Evolutionary conservation across 2,113 vertebrate genomes (phyloP).

Genomic region (Thunnus maccoyii): DNA sequence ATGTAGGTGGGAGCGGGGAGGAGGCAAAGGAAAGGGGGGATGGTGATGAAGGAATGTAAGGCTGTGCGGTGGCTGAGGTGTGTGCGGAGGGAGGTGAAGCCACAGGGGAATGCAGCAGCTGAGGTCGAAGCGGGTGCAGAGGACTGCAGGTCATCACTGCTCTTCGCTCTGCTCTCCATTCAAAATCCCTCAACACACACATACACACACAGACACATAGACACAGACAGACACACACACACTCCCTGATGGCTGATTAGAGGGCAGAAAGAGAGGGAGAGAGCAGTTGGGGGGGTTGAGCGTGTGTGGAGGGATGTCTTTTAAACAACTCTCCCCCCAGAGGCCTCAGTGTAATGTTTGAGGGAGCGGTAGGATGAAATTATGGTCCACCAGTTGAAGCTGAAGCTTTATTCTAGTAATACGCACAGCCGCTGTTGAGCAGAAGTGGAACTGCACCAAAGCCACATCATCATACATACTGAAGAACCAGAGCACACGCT

Average conservation of each 20-base stretch:
- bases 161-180: conserved; percentile 41
- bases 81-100: conserved; percentile 24
- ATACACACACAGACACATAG: background rate
- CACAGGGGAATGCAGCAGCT: conserved; percentile 35
- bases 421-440: background rate
- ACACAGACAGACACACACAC: background rate
- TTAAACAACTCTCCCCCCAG: conserved; percentile 23
- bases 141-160: conserved; percentile 57
- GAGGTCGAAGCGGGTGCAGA: conserved; percentile 47
- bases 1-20: conserved; percentile 47
- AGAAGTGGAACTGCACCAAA: background rate
- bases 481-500: conserved; percentile 8
- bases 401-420: background rate
- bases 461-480: background rate
- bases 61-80: conserved; percentile 38
- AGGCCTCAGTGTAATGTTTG: conserved; percentile 20
- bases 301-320: background rate
- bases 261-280: conserved; percentile 33
- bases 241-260: conserved; percentile 65
- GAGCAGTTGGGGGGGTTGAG: background rate
- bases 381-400: background rate
- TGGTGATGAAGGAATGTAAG: background rate
- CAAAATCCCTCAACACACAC: conserved; percentile 13
- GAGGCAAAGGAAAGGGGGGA: background rate
- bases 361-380: conserved; percentile 26